Evolutionary conservation across 2,113 vertebrate species (phyloP), one percentile per base, ranked within the genome.

Genomic region (Aegithalos caudatus): DNA sequence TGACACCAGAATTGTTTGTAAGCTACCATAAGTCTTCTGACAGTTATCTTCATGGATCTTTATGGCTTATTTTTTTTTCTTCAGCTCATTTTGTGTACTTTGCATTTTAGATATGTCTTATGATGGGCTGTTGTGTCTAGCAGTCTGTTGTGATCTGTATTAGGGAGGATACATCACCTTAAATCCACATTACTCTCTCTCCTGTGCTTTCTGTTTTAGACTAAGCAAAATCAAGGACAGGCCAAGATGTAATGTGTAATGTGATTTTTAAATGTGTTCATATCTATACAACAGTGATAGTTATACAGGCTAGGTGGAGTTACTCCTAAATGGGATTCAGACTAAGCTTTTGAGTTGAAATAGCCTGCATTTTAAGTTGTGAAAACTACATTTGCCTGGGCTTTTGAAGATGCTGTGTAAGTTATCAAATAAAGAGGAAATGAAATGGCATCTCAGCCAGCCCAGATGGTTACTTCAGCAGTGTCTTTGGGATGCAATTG

Each of bases 1-100:
- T 86, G 64, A 72, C 76, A 89, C 35, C 33, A 89, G 51, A 81
- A 81, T 35, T 81, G 51, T 62, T 73, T 53, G 47, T 51, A 57
- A 89, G 25, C 51, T 66, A 23, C 42, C 10, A 1, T 70, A 74
- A 86, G 14, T 56, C 40, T 82, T 76, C 53, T 86, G 72, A 62
- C 47, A 28, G 16, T 85, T 90, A 71, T 48, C 45, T 71, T 71
- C 28, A 12, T 48, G n/a, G 33, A 78, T 47, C 40, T 62, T 78
- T 19, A 25, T 58, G 31, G 35, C 28, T 40, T 31, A 38, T 86
- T 33, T 72, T 86, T 33, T 72, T 61, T 58, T 19, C 37, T 83
- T 50, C 16, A 7, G 51, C 14, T 66, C 6, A 3, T 47, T 87
- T 71, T 87, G 28, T 76, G 13, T 74, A 45, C 10, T 73, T 33